phyloP scores from a whole-genome alignment of 2,797 vertebrate species.

The Gouania willdenowi region DNA sequence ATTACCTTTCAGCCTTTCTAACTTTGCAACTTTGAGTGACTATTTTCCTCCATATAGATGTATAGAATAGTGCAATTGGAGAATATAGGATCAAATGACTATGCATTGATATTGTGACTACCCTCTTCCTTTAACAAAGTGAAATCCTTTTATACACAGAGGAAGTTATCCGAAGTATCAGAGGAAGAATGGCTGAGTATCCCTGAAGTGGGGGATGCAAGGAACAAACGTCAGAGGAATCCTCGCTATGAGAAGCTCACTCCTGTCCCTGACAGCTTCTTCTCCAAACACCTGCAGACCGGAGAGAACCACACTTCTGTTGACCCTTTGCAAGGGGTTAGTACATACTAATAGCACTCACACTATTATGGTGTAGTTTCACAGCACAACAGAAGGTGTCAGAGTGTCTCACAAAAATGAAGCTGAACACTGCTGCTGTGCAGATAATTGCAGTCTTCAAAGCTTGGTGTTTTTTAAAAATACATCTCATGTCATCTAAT shows the following conservation, averaged over 20 bases:
- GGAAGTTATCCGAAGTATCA: slow-evolving; percentile 92
- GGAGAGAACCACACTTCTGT: slow-evolving; percentile 91
- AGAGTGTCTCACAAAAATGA: slow-evolving; percentile 15
- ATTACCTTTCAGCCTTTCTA: too few relatives aligned
- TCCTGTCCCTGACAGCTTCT: slow-evolving; percentile 96
- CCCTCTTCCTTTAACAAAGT: too few relatives aligned
- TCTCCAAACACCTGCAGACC: slow-evolving; percentile 91
- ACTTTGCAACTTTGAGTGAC: not conserved
- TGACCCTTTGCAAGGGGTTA: slow-evolving; percentile 90
- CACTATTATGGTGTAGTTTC: slow-evolving; percentile 27
- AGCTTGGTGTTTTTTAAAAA: not conserved
- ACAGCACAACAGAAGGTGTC: slow-evolving; percentile 57
- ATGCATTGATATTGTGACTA: too few relatives aligned
- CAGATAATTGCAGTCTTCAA: not conserved
- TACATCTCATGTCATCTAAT: too few relatives aligned
- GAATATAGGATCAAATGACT: too few relatives aligned
- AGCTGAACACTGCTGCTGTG: not conserved
- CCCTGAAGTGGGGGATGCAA: slow-evolving; percentile 95
- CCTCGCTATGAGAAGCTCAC: slow-evolving; percentile 96
- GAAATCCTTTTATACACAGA: slow-evolving; percentile 74
- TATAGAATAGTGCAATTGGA: too few relatives aligned
- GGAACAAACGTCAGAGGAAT: slow-evolving; percentile 96
- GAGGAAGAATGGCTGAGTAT: slow-evolving; percentile 98
- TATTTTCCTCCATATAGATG: too few relatives aligned
- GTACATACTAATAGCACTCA: slow-evolving; percentile 30